phyloP scores from a whole-genome alignment of 2,888 invertebrate species.

The Drosophila nr. perissopoda region DNA sequence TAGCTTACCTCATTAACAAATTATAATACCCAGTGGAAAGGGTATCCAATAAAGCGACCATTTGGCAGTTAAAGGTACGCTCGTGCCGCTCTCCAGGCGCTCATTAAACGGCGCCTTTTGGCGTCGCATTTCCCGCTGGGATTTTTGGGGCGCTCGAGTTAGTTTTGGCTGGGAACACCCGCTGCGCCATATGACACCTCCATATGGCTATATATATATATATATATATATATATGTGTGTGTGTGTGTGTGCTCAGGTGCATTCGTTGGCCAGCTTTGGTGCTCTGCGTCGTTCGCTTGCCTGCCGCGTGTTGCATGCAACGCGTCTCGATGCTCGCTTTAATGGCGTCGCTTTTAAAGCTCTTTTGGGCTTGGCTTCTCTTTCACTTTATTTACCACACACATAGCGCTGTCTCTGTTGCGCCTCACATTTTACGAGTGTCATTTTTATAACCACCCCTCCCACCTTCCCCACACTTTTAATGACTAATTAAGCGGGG shows the following conservation, averaged over 20 bases:
- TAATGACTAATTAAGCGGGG: slow-evolving; percentile 72
- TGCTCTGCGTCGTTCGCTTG: slow-evolving; percentile 46
- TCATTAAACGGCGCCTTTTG: slow-evolving; percentile 75
- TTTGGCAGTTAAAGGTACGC: slow-evolving; percentile 21
- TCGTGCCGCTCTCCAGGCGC: slow-evolving; percentile 67
- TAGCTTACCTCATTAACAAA: background rate
- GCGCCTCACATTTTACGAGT: slow-evolving; percentile 61
- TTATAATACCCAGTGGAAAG: background rate
- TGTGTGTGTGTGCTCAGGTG: slow-evolving; percentile 65
- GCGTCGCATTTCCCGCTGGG: slow-evolving; percentile 75
- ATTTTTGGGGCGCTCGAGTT: slow-evolving; percentile 52
- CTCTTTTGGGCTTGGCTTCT: slow-evolving; percentile 46
- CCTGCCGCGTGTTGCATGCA: slow-evolving; percentile 70
- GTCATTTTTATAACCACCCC: slow-evolving; percentile 69
- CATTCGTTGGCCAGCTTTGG: slow-evolving; percentile 54
- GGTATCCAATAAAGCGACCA: slow-evolving; percentile 2
- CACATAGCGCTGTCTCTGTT: slow-evolving; percentile 4
- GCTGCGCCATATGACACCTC: slow-evolving; percentile 78
- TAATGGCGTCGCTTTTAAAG: slow-evolving; percentile 78
- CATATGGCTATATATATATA: too few relatives aligned
- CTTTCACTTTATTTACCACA: background rate
- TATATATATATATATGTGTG: background rate
- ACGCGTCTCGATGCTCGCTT: slow-evolving; percentile 55
- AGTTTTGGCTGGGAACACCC: slow-evolving; percentile 71
- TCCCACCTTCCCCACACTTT: slow-evolving; percentile 30